phyloP scores from a whole-genome alignment of 1,140 invertebrate species.

The Dryas iulia region DNA sequence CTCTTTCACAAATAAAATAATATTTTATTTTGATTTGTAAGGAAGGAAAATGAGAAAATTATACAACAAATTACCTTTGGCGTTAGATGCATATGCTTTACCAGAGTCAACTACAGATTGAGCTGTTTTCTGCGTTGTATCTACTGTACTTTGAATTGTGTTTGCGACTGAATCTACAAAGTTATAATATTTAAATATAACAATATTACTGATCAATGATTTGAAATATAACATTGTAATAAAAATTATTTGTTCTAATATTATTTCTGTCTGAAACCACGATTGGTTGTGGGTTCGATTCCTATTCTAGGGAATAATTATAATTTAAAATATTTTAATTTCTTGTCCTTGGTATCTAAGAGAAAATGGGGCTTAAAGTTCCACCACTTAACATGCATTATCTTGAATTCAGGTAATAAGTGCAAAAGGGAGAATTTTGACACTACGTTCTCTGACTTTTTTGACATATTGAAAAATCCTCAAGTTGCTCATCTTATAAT shows the following conservation, averaged over 20 bases:
- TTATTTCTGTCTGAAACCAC: not conserved
- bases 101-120: slow-evolving; percentile 26
- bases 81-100: slow-evolving; percentile 33
- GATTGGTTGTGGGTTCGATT: no score
- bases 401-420: no score
- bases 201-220: not conserved
- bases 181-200: not conserved
- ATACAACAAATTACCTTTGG: slow-evolving; percentile 47
- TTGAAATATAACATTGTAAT: not conserved
- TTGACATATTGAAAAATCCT: no score
- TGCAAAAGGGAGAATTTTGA: no score
- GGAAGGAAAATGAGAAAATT: no score
- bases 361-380: no score
- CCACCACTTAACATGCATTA: no score
- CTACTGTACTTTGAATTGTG: slow-evolving; percentile 35
- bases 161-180: slow-evolving; percentile 40
- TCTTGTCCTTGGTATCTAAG: not conserved
- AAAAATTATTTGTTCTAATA: not conserved
- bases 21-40: not conserved
- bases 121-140: slow-evolving; percentile 39
- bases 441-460: no score
- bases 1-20: not conserved
- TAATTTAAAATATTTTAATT: not conserved
- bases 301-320: no score
- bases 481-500: no score